Percentiles rank a stretch among this genome's conserved stretches.
Conservation (phyloP, 2,113 vertebrate genomes). For the Pristiophorus japonicus region DNA sequence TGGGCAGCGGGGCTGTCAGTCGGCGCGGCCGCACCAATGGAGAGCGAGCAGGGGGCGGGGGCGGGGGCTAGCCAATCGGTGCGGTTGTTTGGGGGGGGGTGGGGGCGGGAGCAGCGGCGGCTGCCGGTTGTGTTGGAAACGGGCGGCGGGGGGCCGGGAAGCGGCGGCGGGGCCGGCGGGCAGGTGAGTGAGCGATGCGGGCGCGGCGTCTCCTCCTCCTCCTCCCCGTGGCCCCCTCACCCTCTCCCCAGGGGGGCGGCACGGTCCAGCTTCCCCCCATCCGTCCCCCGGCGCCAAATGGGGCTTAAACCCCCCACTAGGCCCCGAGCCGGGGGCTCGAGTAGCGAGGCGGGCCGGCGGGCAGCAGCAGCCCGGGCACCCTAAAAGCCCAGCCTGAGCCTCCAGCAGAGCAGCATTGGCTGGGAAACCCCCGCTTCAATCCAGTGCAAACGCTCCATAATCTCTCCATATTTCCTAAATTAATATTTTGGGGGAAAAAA, state of each 20-base stretch:
- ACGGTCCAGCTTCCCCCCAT: no score
- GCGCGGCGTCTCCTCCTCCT: no score
- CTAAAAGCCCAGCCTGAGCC: no score
- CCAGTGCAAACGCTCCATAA: no score
- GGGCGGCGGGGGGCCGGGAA: neutral
- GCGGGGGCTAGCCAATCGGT: neutral
- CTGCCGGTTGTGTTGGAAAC: slow-evolving; percentile 34
- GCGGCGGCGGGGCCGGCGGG: neutral
- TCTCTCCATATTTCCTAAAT: no score
- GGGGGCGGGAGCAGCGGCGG: neutral
- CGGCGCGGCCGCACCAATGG: neutral
- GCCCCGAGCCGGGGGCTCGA: neutral
- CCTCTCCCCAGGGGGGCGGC: no score
- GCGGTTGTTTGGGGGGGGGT: neutral
- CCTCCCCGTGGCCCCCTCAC: no score
- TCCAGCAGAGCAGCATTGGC: no score
- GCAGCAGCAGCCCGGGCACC: no score
- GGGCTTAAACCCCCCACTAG: neutral
- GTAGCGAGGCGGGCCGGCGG: neutral
- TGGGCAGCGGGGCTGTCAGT: neutral
- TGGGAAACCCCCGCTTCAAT: no score
- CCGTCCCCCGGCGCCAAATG: no score
- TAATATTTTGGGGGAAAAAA: no score
- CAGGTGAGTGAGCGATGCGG: neutral
- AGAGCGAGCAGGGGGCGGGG: neutral